Base-by-base conservation (phyloP, 2,888 invertebrate genomes). In the Meiosimyza decipiens region DNA sequence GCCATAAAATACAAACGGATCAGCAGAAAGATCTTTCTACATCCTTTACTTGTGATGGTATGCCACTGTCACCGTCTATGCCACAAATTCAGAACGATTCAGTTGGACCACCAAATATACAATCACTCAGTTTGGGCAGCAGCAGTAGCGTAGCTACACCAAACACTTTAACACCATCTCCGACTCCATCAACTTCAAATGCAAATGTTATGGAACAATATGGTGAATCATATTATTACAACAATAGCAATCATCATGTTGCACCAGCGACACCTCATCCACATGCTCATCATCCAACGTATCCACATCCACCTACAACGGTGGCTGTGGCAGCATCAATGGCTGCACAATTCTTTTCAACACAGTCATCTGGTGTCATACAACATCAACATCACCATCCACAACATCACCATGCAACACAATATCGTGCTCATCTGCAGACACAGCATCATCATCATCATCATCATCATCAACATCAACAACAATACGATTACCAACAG, bases 1-100 rank as follows among this genome's bases (percentile, higher is more conserved):
- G 84, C 16, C 79, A 82, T 47, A 84, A 83, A 68, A 77, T 83
- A 1, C 81, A 81, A 74, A 71, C 81, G 47, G 80, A 82, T 57
- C 82, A 80, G 47, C 78, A 80, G 60, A 81, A 81, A 65, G 80
- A 80, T 66, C 78, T 77, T 15, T 40, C 40, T 0, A 40, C 40
- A 9, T 60, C 59, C 28, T 67, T 69, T n/a, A 79, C 80, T 6
- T 80, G 77, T 71, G 82, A 82, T 40, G 79, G 76, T 18, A 82
- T 82, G 79, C 80, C 81, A 5, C 64, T 79, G 13, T 82, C 82
- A 52, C 82, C 81, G 6, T 74, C 78, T 16, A 75, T 77, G 59
- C 74, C 70, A 51, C 13, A 66, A 13, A 22, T 33, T 3, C 73
- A 73, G 62, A 13, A 62, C 15, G 74, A 73, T 15, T 6, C 65